Base-by-base conservation (phyloP, 1,140 invertebrate genomes). In the Nasonia giraulti region DNA sequence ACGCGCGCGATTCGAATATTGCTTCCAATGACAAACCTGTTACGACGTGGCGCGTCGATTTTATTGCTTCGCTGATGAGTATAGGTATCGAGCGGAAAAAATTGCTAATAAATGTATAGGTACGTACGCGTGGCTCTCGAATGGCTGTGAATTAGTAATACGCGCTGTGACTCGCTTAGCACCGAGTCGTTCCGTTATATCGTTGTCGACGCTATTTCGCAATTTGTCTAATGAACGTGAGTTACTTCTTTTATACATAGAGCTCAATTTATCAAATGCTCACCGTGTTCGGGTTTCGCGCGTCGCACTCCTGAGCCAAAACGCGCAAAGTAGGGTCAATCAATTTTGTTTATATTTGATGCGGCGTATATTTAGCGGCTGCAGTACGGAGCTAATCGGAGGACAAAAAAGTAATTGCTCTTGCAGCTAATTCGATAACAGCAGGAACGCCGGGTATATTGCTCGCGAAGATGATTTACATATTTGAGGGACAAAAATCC, bases 361-460 rank as follows among this genome's bases (percentile, higher is more conserved):
- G 40, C 40, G 8, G 6, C 8, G 8, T 44, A 44, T 44, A 44
- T 44, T 44, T 44, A 44, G 40, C 10, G 7, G 40, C 27, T 27
- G 27, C 40, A 44, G 7, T 10, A 7, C 40, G 40, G 40, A 7
- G 10, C 40, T 44, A 44, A 44, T 44, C 40, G 40, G 40, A 44
- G 40, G 83, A 76, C 78, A 44, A n/a, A 55, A n/a, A 50, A 84
- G 82, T 82, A 20, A 62, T 7, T 44, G 62, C 11, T 77, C 47
- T 12, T 27, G 27, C 74, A 76, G 73, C 66, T 55, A 44, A 74
- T 74, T 74, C 20, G 33, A 74, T 74, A 74, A 37, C 12, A 40
- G 17, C 55, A 10, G 2, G 47, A 73, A 7, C 10, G 47, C 20
- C 44, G 2, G 0, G 37, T 50, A 76, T 17, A 47, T 33, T 23